Conservation (phyloP, 2,113 vertebrate species). For the Heteronetta atricapilla region DNA sequence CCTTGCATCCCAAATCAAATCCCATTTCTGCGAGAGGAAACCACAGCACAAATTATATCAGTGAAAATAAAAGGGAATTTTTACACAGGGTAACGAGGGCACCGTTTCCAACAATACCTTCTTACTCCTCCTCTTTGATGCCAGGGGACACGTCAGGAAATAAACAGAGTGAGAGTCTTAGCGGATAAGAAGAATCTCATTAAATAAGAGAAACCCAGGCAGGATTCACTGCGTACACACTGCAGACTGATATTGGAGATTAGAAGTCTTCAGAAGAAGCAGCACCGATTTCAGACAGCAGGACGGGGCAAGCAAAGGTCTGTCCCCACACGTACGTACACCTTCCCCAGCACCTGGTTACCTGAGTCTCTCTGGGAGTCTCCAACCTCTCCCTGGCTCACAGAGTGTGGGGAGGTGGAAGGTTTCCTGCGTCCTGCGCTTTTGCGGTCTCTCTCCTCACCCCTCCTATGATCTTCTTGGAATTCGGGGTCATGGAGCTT, state of each 20-base stretch:
- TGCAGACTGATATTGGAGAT: not conserved
- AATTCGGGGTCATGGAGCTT: not conserved
- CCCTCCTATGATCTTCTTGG: slow-evolving; percentile 41
- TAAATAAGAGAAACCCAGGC: not conserved
- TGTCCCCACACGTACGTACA: fast-evolving
- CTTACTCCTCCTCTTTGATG: not conserved
- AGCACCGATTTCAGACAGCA: not conserved
- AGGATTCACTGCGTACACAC: not conserved
- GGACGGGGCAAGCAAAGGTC: not conserved
- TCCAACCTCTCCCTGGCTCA: slow-evolving; percentile 11
- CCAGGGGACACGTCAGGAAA: not conserved
- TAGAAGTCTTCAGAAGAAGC: not conserved
- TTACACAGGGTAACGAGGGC: not conserved
- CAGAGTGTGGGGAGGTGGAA: slow-evolving; percentile 40
- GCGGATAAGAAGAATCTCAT: not conserved
- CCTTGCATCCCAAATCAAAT: not conserved
- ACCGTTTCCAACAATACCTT: not conserved
- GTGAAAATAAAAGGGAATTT: not conserved
- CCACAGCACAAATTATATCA: not conserved
- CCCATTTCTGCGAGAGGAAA: not conserved
- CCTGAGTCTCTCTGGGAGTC: slow-evolving; percentile 77
- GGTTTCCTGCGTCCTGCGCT: slow-evolving; percentile 30
- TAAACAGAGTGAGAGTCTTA: not conserved
- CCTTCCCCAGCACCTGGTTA: slow-evolving; percentile 72
- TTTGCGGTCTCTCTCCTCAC: slow-evolving; percentile 53